Base-by-base conservation (phyloP, 2,888 invertebrate species). In the Plemyria rubiginata region DNA sequence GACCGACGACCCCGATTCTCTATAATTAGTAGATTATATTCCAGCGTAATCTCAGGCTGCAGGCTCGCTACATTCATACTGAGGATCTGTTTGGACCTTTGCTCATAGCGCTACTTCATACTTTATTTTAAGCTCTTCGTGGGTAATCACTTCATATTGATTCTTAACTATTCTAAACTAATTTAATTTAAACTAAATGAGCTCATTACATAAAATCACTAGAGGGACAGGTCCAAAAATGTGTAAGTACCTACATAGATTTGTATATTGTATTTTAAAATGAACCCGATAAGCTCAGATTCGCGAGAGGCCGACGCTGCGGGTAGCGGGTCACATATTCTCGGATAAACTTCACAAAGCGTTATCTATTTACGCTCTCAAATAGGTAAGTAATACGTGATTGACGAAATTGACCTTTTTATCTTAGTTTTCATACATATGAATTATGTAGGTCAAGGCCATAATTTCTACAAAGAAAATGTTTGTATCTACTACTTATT, bases 361-460 rank as follows among this genome's bases (percentile, higher is more conserved):
- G 60, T 65, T 70, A 70, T 68, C 68, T 46, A 40, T 54, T 62
- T 63, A 64, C 64, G 65, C 65, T 65, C 58, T 60, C 63, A 58
- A 65, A 66, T 62, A 58, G 55, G 58, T 61, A 58, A 52, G 53
- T 64, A 22, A 22, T 22, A 61, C 54, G 48, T 46, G 52, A 54
- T 56, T 72, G 66, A 70, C 67, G 64, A 69, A 71, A 70, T 57
- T 67, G 66, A 66, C 50, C 50, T n/a, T 49, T 65, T 62, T 67
- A 70, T 67, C 65, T 62, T 57, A 40, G 36, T 62, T 57, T 65
- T 46, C 15, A 53, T 53, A 28, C 49, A 32, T 8, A 38, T 38
- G 1, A 11, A 38, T 38, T 38, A 70, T 65, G 62, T 72, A 64
- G 72, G 73, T 74, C 73, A 74, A 72, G 73, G 72, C 65, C 72